These are phyloP conservation scores for Protomyctophum bolini DNA, from an alignment of 2,113 vertebrate genomes.

Conservation along the genomic window DNA sequence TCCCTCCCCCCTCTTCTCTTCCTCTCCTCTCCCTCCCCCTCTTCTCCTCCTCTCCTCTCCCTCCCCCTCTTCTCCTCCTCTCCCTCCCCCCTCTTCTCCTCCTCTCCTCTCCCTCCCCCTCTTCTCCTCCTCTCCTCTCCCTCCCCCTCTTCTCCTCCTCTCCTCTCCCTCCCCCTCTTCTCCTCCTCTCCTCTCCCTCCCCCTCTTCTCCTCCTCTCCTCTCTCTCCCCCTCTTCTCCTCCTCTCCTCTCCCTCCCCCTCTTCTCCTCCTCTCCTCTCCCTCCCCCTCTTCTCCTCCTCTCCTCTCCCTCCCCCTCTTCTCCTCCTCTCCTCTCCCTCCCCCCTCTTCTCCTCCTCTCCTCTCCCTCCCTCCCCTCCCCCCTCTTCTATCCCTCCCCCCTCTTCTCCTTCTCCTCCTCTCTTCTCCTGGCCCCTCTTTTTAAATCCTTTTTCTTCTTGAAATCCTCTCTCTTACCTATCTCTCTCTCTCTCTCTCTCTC, in stretches of 20 bases:
- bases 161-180: slow-evolving; percentile 48
- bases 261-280: slow-evolving; percentile 1
- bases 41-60: slow-evolving; percentile 33
- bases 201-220: slow-evolving; percentile 12
- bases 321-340: too few species aligned
- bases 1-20: slow-evolving; percentile 40
- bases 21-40: slow-evolving; percentile 20
- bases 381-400: too few species aligned
- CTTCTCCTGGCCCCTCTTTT: too few species aligned
- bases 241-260: slow-evolving; percentile 41
- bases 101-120: slow-evolving; percentile 41
- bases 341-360: slow-evolving; percentile 51
- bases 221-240: too few species aligned
- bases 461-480: too few species aligned
- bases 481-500: too few species aligned
- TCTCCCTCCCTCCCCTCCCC: slow-evolving; percentile 48
- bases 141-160: slow-evolving; percentile 45
- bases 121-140: too few species aligned
- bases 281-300: slow-evolving; percentile 34
- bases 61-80: slow-evolving; percentile 22
- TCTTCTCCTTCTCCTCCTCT: too few species aligned
- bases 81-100: slow-evolving; percentile 27
- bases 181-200: slow-evolving; percentile 25
- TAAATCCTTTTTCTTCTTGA: too few species aligned
- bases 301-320: slow-evolving; percentile 34